Evolutionary conservation across 2,888 invertebrate genomes (phyloP).

Genomic region (Cephonodes hylas): DNA sequence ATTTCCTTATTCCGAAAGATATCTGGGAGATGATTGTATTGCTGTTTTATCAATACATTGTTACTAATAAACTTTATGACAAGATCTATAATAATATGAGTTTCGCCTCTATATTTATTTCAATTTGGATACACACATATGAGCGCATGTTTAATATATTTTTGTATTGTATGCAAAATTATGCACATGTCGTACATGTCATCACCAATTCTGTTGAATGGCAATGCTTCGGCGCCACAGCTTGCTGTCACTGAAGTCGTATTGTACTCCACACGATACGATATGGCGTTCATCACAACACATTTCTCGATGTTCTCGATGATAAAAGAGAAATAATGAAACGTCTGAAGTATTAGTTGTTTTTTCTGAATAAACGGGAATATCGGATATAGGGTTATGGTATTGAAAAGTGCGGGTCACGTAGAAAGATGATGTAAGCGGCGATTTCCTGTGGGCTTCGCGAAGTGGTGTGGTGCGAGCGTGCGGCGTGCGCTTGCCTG

Average conservation of each 20-base stretch:
- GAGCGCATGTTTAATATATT: neutral
- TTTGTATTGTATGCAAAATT: slow-evolving; percentile 8
- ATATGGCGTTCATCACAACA: neutral
- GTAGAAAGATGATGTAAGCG: slow-evolving; percentile 72
- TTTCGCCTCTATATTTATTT: neutral
- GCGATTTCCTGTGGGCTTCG: slow-evolving; percentile 67
- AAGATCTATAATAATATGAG: too few relatives aligned
- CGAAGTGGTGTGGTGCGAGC: slow-evolving; percentile 49
- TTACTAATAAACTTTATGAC: too few relatives aligned
- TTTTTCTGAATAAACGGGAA: neutral
- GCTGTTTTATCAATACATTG: too few relatives aligned
- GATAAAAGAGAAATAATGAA: neutral
- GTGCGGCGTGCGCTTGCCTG: slow-evolving; percentile 60
- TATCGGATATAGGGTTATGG: neutral
- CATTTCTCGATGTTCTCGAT: neutral
- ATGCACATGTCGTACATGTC: neutral
- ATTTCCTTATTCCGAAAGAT: slow-evolving; percentile 28
- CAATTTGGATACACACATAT: neutral
- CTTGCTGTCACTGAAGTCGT: neutral
- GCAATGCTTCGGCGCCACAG: neutral
- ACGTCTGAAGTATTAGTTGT: neutral
- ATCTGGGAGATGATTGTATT: too few relatives aligned
- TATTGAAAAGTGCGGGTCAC: slow-evolving; percentile 49
- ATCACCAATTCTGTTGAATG: neutral
- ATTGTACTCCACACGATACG: neutral